Evolutionary conservation across 2,797 vertebrate species (phyloP).

Genomic region (Acrossocheilus fasciatus): DNA sequence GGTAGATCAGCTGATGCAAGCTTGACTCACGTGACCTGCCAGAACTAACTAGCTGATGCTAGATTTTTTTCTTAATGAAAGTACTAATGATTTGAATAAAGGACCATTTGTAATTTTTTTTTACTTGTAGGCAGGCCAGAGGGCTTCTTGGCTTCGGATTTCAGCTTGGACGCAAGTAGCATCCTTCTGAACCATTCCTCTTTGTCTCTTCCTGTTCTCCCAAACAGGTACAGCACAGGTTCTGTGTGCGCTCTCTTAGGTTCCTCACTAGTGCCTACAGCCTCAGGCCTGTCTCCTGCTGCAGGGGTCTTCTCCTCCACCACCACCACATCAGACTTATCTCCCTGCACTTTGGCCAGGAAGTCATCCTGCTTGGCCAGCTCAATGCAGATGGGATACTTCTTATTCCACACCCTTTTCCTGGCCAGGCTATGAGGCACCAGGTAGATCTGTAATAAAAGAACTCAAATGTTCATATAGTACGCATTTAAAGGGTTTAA

Average conservation of each 20-base stretch:
- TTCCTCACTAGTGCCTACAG: constrained; percentile 22
- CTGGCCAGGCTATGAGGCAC: constrained; percentile 94
- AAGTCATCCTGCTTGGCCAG: constrained; percentile 95
- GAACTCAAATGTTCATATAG: not conserved
- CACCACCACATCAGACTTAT: constrained; percentile 67
- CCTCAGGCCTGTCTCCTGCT: constrained; percentile 67
- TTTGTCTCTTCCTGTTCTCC: constrained; percentile 95
- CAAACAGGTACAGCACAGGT: constrained; percentile 93
- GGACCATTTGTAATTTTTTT: constrained; percentile 63
- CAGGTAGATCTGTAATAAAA: constrained; percentile 86
- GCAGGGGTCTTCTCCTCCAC: constrained; percentile 72
- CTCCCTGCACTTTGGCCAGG: constrained; percentile 91
- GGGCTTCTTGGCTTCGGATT: constrained; percentile 82
- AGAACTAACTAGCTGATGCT: no score
- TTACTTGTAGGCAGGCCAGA: constrained; percentile 78
- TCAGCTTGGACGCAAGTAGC: constrained; percentile 86
- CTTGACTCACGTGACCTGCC: no score
- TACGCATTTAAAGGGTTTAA: not conserved
- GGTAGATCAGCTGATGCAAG: no score
- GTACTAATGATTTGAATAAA: not conserved
- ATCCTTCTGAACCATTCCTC: constrained; percentile 97
- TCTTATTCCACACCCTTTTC: constrained; percentile 98
- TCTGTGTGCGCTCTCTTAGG: constrained; percentile 73
- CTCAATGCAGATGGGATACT: constrained; percentile 97
- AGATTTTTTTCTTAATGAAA: not conserved